Conservation (phyloP, 2,797 vertebrate genomes). For the Paramormyrops hopkinsi region DNA sequence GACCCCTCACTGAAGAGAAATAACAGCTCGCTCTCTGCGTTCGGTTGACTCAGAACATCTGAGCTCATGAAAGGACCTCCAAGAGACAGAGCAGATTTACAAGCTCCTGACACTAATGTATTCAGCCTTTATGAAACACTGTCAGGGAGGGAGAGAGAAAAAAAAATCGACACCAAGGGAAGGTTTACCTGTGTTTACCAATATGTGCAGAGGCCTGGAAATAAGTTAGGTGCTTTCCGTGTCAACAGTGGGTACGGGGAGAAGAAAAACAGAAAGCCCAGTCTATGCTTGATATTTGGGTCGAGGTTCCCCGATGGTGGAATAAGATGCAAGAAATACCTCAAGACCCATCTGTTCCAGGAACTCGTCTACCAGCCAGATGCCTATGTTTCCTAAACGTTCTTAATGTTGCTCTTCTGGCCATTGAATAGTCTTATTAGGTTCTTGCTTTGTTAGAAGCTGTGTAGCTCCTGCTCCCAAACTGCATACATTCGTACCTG, state of each 20-base stretch:
- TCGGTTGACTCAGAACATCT: background rate
- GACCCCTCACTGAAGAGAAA: background rate
- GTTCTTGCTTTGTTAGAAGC: background rate
- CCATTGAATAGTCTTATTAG: background rate
- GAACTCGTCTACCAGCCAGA: background rate
- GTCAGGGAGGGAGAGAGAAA: background rate
- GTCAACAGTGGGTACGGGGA: background rate
- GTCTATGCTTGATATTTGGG: background rate
- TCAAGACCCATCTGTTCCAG: background rate
- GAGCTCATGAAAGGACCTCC: background rate
- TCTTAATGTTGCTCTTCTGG: background rate
- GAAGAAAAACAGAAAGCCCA: background rate
- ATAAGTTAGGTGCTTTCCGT: background rate
- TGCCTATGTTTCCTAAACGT: background rate
- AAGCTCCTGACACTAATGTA: slow-evolving; percentile 7
- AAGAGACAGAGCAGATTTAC: background rate
- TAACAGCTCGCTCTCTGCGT: background rate
- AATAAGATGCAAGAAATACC: background rate
- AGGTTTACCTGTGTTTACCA: background rate
- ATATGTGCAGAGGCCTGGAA: background rate
- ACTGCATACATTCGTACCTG: background rate
- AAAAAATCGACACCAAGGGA: background rate
- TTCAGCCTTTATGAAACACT: slow-evolving; percentile 3
- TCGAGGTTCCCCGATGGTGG: background rate
- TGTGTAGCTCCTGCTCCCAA: background rate